phyloP scores from a whole-genome alignment of 2,113 vertebrate species.

The Larimichthys crocea region DNA sequence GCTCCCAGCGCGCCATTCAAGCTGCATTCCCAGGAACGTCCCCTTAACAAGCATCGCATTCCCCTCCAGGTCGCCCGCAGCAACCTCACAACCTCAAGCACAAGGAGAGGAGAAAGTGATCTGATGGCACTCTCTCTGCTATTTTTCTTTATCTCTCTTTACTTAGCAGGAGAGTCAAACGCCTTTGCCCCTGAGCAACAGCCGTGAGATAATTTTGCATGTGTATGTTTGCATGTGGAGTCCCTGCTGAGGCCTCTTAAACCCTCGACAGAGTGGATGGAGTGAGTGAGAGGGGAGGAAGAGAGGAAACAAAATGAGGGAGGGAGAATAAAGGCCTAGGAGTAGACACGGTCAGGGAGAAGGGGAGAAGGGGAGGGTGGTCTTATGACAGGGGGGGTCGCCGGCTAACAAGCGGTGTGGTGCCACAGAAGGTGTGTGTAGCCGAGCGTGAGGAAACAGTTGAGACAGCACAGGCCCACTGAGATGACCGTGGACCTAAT shows the following conservation, averaged over 20 bases:
- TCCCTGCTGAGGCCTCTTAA: slow-evolving; percentile 44
- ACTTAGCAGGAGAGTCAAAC: slow-evolving; percentile 14
- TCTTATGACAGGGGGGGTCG: slow-evolving; percentile 62
- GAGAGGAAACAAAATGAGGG: neutral
- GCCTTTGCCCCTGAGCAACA: neutral
- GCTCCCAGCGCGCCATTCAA: slow-evolving; percentile 68
- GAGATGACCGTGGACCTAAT: slow-evolving; percentile 79
- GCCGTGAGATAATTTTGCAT: slow-evolving; percentile 22
- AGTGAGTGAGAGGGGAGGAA: slow-evolving; percentile 18
- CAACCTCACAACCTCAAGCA: slow-evolving; percentile 46
- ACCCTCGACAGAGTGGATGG: slow-evolving; percentile 24
- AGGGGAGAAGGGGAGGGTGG: slow-evolving; percentile 18
- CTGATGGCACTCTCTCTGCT: slow-evolving; percentile 52
- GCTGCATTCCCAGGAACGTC: slow-evolving; percentile 71
- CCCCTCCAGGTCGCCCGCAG: slow-evolving; percentile 68
- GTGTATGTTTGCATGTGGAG: slow-evolving; percentile 21
- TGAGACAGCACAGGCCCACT: slow-evolving; percentile 75
- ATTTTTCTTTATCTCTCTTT: slow-evolving; percentile 31
- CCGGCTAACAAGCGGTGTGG: slow-evolving; percentile 71
- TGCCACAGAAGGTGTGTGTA: slow-evolving; percentile 82
- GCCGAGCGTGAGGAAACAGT: slow-evolving; percentile 76
- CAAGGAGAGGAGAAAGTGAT: slow-evolving; percentile 63
- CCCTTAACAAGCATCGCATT: slow-evolving; percentile 74
- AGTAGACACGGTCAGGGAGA: slow-evolving; percentile 49
- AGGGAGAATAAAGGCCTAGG: slow-evolving; percentile 36